phyloP scores from a whole-genome alignment of 2,797 vertebrate genomes.

The Chrosomus eos region DNA sequence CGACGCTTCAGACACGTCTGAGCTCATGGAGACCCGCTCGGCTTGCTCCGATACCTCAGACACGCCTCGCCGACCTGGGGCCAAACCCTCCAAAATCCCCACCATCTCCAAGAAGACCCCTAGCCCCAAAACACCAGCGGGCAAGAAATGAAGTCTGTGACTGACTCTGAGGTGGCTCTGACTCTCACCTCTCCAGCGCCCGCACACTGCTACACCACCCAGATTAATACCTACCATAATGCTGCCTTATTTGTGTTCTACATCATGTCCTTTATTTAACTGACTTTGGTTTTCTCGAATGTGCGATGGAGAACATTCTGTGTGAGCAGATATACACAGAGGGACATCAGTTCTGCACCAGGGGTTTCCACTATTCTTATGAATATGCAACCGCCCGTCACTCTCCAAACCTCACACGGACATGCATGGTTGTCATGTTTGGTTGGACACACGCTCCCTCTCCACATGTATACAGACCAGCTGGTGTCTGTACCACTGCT shows the following conservation, averaged over 20 bases:
- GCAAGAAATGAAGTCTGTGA: slow-evolving; percentile 82
- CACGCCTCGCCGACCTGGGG: slow-evolving; percentile 85
- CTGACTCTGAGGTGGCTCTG: slow-evolving; percentile 40
- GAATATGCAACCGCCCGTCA: slow-evolving; percentile 57
- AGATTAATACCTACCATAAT: slow-evolving; percentile 62
- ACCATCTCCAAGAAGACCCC: slow-evolving; percentile 94
- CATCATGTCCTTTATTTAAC: slow-evolving; percentile 62
- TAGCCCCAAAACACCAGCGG: slow-evolving; percentile 84
- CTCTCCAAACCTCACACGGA: slow-evolving; percentile 23
- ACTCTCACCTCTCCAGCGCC: slow-evolving; percentile 49
- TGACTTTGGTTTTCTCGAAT: slow-evolving; percentile 47
- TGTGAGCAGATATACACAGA: slow-evolving; percentile 51
- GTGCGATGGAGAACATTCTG: slow-evolving; percentile 58
- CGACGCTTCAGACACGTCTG: slow-evolving; percentile 92
- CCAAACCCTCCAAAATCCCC: slow-evolving; percentile 93
- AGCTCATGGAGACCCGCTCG: slow-evolving; percentile 91
- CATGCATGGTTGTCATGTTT: slow-evolving; percentile 36
- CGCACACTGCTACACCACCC: slow-evolving; percentile 53
- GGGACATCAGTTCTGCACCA: background rate
- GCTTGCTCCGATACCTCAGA: slow-evolving; percentile 95
- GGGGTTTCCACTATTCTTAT: slow-evolving; percentile 20
- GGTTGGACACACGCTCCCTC: slow-evolving; percentile 36
- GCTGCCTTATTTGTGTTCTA: slow-evolving; percentile 79
- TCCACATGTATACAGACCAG: slow-evolving; percentile 51
- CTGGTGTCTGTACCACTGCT: slow-evolving; percentile 40